Evolutionary conservation across 1,140 invertebrate genomes (phyloP).

Genomic region (Rhizoglyphus robini): DNA sequence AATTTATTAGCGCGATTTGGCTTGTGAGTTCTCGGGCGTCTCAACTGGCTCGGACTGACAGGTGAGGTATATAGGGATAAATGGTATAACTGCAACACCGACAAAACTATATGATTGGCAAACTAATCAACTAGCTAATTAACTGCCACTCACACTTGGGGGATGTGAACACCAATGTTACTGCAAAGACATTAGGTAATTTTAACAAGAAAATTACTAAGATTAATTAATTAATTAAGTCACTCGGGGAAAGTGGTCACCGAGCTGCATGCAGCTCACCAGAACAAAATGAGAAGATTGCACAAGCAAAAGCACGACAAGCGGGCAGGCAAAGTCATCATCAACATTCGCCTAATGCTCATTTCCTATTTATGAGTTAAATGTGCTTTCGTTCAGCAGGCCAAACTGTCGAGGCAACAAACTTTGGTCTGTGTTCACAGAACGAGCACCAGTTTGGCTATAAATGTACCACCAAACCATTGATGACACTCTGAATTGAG

Average conservation of each 20-base stretch:
- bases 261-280: neutral
- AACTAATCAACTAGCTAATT: conserved; percentile 5
- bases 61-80: conserved; percentile 10
- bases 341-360: no score
- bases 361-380: no score
- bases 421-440: no score
- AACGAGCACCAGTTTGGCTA: no score
- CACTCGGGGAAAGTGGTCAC: conserved; percentile 10
- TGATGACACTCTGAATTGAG: no score
- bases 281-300: conserved; percentile 1
- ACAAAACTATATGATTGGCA: neutral
- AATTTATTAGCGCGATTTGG: neutral
- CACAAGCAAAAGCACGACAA: no score
- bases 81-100: neutral
- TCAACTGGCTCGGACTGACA: neutral
- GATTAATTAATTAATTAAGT: conserved; percentile 13
- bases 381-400: no score
- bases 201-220: conserved; percentile 12
- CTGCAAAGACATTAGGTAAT: neutral
- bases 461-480: no score
- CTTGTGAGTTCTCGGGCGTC: neutral
- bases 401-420: no score
- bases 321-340: no score
- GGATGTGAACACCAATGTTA: conserved; percentile 5
- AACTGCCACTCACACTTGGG: no score